Percentiles rank a stretch among this genome's conserved stretches.
These are phyloP conservation scores for Plecotus auritus DNA, from an alignment of 2,113 vertebrate species.

Conservation along the genomic window DNA sequence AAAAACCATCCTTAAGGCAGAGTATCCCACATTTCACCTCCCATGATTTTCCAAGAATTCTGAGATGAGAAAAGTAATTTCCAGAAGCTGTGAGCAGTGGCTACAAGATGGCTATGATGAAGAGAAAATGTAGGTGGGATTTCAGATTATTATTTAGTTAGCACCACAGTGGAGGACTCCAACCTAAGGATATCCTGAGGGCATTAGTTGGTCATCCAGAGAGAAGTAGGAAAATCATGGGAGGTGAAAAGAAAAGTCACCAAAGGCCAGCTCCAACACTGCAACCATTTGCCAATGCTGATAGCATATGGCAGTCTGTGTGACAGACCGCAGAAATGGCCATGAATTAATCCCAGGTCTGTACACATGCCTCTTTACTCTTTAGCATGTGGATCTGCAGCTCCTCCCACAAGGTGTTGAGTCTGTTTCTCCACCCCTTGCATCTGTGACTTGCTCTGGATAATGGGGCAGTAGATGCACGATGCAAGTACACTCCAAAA, in stretches of 20 bases:
- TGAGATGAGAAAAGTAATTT: not conserved
- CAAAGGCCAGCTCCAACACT: too few relatives aligned
- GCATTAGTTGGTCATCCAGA: not conserved
- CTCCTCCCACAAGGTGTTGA: not conserved
- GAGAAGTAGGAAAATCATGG: not conserved
- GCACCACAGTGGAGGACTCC: not conserved
- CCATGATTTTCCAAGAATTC: too few relatives aligned
- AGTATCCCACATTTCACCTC: not conserved
- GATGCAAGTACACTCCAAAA: not conserved
- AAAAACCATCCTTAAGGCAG: not conserved
- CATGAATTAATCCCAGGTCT: too few relatives aligned
- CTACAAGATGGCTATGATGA: not conserved
- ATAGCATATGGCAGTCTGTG: too few relatives aligned
- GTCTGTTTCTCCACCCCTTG: not conserved
- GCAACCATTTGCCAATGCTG: accelerated
- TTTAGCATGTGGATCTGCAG: not conserved
- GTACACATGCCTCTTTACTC: too few relatives aligned
- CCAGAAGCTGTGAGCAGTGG: not conserved
- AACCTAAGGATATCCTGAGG: not conserved
- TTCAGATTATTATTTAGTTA: not conserved
- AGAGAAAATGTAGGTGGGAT: not conserved
- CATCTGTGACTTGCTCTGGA: not conserved
- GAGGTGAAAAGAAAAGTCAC: not conserved
- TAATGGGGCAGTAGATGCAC: too few relatives aligned
- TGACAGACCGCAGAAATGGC: too few relatives aligned